These are phyloP conservation scores for Parambassis ranga DNA, from an alignment of 2,797 vertebrate species.

Conservation along the genomic window DNA sequence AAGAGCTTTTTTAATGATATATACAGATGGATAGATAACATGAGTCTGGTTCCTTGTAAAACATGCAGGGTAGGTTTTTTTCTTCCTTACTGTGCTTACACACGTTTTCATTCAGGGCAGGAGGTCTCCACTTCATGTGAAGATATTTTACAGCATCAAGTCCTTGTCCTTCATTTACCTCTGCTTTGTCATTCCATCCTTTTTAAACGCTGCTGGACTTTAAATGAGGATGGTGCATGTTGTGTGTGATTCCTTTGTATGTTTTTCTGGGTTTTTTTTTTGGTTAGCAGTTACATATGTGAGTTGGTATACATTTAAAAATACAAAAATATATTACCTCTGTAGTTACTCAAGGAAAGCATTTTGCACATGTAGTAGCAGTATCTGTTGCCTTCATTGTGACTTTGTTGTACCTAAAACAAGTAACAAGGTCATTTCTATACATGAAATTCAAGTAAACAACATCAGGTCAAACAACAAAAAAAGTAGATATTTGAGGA, in stretches of 20 bases:
- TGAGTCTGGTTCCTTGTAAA: constrained; percentile 45
- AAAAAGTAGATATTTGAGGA: constrained; percentile 64
- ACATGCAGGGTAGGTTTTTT: constrained; percentile 69
- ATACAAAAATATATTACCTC: constrained; percentile 85
- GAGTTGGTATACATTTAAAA: constrained; percentile 73
- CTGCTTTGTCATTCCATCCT: constrained; percentile 52
- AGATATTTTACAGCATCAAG: constrained; percentile 14
- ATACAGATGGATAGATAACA: constrained; percentile 59
- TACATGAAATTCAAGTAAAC: constrained; percentile 87
- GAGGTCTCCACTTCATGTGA: constrained; percentile 2
- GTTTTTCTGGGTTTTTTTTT: constrained; percentile 31
- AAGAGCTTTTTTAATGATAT: constrained; percentile 45
- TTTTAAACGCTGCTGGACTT: constrained; percentile 62
- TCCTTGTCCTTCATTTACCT: constrained; percentile 64
- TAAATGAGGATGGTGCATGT: constrained; percentile 38
- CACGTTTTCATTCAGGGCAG: constrained; percentile 35
- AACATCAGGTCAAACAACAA: constrained; percentile 68
- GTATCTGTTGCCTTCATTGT: constrained; percentile 77
- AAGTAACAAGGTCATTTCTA: constrained; percentile 78
- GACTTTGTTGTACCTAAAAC: constrained; percentile 77
- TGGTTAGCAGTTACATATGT: constrained; percentile 67
- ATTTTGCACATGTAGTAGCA: constrained; percentile 74
- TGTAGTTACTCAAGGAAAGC: constrained; percentile 79
- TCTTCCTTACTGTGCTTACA: constrained; percentile 66
- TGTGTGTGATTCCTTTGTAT: constrained; percentile 23